phyloP scores from a whole-genome alignment of 2,888 invertebrate genomes.

The Bhutanitis thaidina region DNA sequence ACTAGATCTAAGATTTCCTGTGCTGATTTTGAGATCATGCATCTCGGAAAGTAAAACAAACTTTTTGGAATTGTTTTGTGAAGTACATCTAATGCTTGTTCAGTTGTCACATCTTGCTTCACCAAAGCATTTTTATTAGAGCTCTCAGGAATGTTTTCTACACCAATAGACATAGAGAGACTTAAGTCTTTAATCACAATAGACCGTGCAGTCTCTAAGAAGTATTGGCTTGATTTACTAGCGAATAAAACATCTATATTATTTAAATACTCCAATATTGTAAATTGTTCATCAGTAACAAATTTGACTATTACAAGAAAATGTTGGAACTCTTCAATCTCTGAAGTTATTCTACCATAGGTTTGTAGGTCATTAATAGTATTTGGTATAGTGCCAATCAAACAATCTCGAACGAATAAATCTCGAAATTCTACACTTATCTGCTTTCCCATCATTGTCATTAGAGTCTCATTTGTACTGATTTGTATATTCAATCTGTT shows the following conservation, averaged over 20 bases:
- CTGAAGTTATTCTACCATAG: slow-evolving; percentile 81
- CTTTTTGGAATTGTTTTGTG: slow-evolving; percentile 65
- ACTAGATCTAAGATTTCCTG: slow-evolving; percentile 83
- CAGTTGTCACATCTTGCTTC: slow-evolving; percentile 32
- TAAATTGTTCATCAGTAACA: slow-evolving; percentile 75
- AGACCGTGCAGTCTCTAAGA: slow-evolving; percentile 83
- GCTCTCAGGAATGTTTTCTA: slow-evolving; percentile 56
- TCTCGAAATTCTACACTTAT: slow-evolving; percentile 81
- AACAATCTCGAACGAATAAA: slow-evolving; percentile 85
- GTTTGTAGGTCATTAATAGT: slow-evolving; percentile 84
- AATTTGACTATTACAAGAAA: slow-evolving; percentile 81
- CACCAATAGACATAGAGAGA: slow-evolving; percentile 81
- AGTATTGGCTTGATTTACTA: slow-evolving; percentile 86
- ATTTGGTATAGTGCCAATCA: slow-evolving; percentile 87
- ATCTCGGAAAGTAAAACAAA: slow-evolving; percentile 73
- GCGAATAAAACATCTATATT: slow-evolving; percentile 88
- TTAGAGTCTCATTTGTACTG: slow-evolving; percentile 55
- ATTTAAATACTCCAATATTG: slow-evolving; percentile 84
- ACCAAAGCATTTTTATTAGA: slow-evolving; percentile 18
- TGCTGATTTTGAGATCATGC: slow-evolving; percentile 81
- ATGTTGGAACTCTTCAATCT: slow-evolving; percentile 83
- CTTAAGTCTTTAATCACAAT: slow-evolving; percentile 92
- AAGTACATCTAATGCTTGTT: slow-evolving; percentile 61
- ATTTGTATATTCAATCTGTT: slow-evolving; percentile 75
- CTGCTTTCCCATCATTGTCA: slow-evolving; percentile 78